Evolutionary conservation across 1,140 invertebrate species (phyloP).

Genomic region (Ptiloglossa arizonensis): DNA sequence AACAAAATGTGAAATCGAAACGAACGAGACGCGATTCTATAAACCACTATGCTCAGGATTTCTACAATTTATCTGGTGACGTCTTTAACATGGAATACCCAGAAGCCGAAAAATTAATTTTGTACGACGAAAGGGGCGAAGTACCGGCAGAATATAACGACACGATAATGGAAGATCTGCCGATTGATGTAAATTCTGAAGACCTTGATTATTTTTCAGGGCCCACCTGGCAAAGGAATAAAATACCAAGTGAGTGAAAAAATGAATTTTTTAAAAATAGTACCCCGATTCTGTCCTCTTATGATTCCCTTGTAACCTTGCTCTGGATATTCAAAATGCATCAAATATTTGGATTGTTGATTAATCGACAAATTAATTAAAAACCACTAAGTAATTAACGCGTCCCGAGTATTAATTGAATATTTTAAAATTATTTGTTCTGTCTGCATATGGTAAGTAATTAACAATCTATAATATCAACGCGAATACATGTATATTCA

Average conservation of each 20-base stretch:
- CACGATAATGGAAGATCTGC: conserved; percentile 30
- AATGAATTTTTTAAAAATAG: not conserved
- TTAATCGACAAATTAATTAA: no score
- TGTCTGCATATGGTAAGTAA: no score
- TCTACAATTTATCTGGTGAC: conserved; percentile 82
- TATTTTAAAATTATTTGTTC: no score
- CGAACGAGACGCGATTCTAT: conserved; percentile 5
- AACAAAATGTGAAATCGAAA: not conserved
- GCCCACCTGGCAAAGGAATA: conserved; percentile 76
- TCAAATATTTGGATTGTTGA: no score
- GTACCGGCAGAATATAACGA: conserved; percentile 28
- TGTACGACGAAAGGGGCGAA: conserved; percentile 48
- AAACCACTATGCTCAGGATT: conserved; percentile 21
- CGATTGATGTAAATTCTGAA: conserved; percentile 63
- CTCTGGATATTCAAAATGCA: no score
- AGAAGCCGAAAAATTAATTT: conserved; percentile 50
- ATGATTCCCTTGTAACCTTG: not conserved
- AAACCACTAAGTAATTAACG: no score
- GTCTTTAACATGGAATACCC: conserved; percentile 70
- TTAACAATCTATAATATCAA: no score
- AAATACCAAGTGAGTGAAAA: conserved; percentile 67
- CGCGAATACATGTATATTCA: no score
- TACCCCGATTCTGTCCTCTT: not conserved
- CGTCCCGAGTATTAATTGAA: no score
- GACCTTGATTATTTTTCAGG: conserved; percentile 81